Evolutionary conservation across 2,888 invertebrate species (phyloP).

Genomic region (Venustoraphidia nigricollis): DNA sequence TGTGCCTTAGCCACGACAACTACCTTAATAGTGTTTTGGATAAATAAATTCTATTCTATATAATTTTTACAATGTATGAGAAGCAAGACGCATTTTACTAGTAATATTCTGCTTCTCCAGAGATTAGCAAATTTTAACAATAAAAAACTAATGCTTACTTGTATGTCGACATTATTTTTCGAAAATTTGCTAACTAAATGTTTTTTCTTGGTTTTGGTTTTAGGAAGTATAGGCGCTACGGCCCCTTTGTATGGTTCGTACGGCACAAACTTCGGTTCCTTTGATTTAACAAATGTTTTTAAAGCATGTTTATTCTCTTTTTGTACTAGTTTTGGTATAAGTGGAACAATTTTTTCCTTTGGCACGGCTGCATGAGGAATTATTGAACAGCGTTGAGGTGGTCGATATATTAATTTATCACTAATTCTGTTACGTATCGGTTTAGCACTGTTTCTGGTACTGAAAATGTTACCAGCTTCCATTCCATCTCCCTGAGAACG

Average conservation of each 20-base stretch:
- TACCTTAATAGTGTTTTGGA: too few relatives aligned
- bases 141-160: constrained; percentile 11
- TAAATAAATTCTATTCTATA: too few relatives aligned
- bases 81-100: neutral
- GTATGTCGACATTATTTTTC: constrained; percentile 32
- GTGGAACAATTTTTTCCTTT: constrained; percentile 37
- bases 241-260: constrained; percentile 81
- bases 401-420: constrained; percentile 24
- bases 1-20: too few relatives aligned
- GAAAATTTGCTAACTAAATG: constrained; percentile 22
- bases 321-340: constrained; percentile 45
- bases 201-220: constrained; percentile 26
- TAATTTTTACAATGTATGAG: too few relatives aligned
- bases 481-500: constrained; percentile 67
- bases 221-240: constrained; percentile 57
- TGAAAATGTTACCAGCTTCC: constrained; percentile 36
- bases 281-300: constrained; percentile 35
- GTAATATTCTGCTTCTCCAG: neutral
- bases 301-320: constrained; percentile 33
- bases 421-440: constrained; percentile 15
- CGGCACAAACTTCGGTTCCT: constrained; percentile 71
- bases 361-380: constrained; percentile 31
- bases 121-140: too few relatives aligned
- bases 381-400: constrained; percentile 21
- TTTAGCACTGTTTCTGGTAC: constrained; percentile 20